Conservation (phyloP, 2,888 invertebrate genomes). For the Drosophila mulleri region DNA sequence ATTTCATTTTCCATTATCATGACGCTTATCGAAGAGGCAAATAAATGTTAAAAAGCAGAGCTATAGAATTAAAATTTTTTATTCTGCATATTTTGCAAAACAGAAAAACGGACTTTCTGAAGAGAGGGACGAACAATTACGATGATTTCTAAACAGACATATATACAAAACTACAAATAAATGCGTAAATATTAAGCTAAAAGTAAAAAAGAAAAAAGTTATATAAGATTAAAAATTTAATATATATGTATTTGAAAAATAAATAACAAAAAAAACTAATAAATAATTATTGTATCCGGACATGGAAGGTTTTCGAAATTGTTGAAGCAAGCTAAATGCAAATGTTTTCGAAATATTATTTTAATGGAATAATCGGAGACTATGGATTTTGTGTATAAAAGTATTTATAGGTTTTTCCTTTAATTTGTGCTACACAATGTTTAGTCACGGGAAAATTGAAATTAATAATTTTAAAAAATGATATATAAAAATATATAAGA, state of each 20-base stretch:
- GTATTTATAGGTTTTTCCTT: too few species aligned
- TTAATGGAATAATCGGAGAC: too few species aligned
- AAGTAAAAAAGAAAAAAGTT: slow-evolving; percentile 28
- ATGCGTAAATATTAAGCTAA: slow-evolving; percentile 62
- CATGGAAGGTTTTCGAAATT: slow-evolving; percentile 25
- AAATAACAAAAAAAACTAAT: slow-evolving; percentile 18
- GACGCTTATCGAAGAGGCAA: slow-evolving; percentile 51
- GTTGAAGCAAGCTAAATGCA: slow-evolving; percentile 6
- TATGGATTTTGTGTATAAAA: too few species aligned
- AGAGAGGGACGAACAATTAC: slow-evolving; percentile 36
- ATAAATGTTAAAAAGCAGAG: slow-evolving; percentile 51
- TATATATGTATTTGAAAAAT: slow-evolving; percentile 46
- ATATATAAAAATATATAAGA: background rate
- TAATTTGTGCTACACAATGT: too few species aligned
- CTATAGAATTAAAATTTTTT: slow-evolving; percentile 56
- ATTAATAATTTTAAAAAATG: background rate
- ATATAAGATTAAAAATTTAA: slow-evolving; percentile 26
- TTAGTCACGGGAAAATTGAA: too few species aligned
- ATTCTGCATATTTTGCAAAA: slow-evolving; percentile 37
- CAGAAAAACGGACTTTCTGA: slow-evolving; percentile 38
- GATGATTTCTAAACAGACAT: slow-evolving; percentile 50
- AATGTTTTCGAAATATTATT: background rate
- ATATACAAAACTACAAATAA: slow-evolving; percentile 52
- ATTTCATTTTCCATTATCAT: slow-evolving; percentile 54
- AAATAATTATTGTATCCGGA: slow-evolving; percentile 40